Evolutionary conservation across 2,888 invertebrate genomes (phyloP).

Genomic region (Galerucella nymphaeae): DNA sequence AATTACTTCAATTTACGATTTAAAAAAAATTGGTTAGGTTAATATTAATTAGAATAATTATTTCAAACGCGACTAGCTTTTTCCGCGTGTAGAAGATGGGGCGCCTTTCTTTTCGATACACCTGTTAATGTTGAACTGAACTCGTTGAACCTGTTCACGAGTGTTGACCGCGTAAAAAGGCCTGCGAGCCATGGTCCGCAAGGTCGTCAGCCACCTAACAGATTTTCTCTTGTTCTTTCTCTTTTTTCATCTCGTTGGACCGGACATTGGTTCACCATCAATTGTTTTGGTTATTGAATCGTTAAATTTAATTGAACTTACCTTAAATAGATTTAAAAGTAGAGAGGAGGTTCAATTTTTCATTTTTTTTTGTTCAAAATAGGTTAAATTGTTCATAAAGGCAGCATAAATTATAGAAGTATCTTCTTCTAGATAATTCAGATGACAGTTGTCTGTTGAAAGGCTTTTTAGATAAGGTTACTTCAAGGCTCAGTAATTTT

Average conservation of each 20-base stretch:
- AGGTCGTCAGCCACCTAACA: conserved; percentile 41
- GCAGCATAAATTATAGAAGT: too few species aligned
- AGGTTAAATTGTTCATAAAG: too few species aligned
- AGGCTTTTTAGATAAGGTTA: too few species aligned
- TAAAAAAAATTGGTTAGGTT: too few species aligned
- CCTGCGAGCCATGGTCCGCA: conserved; percentile 41
- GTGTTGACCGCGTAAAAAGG: conserved; percentile 51
- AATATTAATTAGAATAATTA: background rate
- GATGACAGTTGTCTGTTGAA: too few species aligned
- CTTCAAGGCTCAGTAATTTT: too few species aligned
- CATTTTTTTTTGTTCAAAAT: too few species aligned
- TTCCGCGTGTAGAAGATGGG: conserved; percentile 20
- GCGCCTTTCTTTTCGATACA: conserved; percentile 51
- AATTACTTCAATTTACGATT: too few species aligned
- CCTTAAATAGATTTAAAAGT: background rate
- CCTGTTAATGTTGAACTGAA: conserved; percentile 60
- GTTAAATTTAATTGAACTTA: background rate
- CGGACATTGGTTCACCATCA: conserved; percentile 17
- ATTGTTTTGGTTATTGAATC: conserved; percentile 32
- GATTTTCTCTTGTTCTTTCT: conserved; percentile 30
- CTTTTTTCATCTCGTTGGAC: conserved; percentile 22
- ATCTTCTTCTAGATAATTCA: too few species aligned
- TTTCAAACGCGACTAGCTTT: background rate
- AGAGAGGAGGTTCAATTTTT: background rate
- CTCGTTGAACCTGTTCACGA: conserved; percentile 55